Evolutionary conservation across 2,797 vertebrate genomes (phyloP).

Genomic region (Acanthiza pusilla): DNA sequence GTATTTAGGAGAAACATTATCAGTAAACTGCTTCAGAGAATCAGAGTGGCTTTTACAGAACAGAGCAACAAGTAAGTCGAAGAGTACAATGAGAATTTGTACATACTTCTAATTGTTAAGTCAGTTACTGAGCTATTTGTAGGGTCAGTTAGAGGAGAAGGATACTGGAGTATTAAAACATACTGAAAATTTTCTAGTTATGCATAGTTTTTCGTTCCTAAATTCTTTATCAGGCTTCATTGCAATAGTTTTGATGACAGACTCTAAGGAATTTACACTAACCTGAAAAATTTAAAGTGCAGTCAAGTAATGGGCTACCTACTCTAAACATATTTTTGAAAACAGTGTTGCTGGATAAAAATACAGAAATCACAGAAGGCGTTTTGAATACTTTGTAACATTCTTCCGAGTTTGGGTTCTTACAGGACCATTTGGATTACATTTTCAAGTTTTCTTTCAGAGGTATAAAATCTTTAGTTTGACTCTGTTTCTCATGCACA

Average conservation of each 20-base stretch:
- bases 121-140: neutral
- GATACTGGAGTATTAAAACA: neutral
- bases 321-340: neutral
- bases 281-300: neutral
- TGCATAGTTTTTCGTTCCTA: neutral
- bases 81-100: neutral
- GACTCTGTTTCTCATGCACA: neutral
- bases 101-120: neutral
- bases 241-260: neutral
- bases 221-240: neutral
- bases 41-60: conserved; percentile 9
- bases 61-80: conserved; percentile 1
- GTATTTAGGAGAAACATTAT: neutral
- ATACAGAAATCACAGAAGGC: neutral
- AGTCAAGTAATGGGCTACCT: neutral
- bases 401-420: neutral
- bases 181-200: neutral
- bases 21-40: conserved; percentile 25
- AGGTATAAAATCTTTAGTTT: neutral
- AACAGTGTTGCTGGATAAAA: neutral
- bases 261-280: neutral
- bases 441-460: neutral
- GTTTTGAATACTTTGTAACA: neutral
- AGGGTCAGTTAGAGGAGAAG: neutral
- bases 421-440: neutral